Percentiles rank a stretch among this genome's conserved stretches.
These are phyloP conservation scores for Drosophila pseudoobscura DNA, from an alignment of 1,140 invertebrate genomes.

Conservation along the genomic window DNA sequence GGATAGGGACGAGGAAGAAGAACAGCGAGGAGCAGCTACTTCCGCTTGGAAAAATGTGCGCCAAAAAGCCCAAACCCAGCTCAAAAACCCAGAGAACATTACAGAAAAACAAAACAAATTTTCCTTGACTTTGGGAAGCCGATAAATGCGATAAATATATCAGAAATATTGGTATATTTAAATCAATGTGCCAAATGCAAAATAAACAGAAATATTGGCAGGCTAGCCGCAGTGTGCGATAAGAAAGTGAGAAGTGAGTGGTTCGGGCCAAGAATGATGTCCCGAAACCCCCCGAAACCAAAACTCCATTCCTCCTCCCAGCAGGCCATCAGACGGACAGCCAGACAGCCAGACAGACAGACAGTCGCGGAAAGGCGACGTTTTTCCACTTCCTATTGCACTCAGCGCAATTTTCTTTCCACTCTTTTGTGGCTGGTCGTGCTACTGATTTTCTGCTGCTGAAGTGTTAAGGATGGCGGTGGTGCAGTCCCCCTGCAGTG, in stretches of 20 bases:
- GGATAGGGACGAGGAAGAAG: background rate
- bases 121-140: conserved; percentile 46
- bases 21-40: conserved; percentile 44
- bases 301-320: conserved; percentile 1
- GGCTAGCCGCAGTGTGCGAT: conserved; percentile 51
- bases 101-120: conserved; percentile 54
- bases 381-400: conserved; percentile 63
- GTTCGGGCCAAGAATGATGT: conserved; percentile 19
- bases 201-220: conserved; percentile 76
- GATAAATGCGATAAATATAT: conserved; percentile 69
- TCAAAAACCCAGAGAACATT: conserved; percentile 8
- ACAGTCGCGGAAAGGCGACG: conserved; percentile 65
- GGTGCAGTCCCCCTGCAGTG: conserved; percentile 28
- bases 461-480: conserved; percentile 18
- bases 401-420: conserved; percentile 41
- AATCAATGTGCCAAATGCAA: conserved; percentile 74
- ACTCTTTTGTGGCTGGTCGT: conserved; percentile 8
- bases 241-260: conserved; percentile 35
- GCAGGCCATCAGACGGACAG: conserved; percentile 8
- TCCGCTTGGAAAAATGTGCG: conserved; percentile 41
- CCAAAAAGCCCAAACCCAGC: conserved; percentile 23
- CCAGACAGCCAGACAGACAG: conserved; percentile 20
- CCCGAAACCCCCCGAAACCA: background rate
- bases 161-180: conserved; percentile 57
- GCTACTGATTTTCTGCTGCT: background rate